Base-by-base conservation (phyloP, 2,113 vertebrate species). In the Hypomesus transpacificus region DNA sequence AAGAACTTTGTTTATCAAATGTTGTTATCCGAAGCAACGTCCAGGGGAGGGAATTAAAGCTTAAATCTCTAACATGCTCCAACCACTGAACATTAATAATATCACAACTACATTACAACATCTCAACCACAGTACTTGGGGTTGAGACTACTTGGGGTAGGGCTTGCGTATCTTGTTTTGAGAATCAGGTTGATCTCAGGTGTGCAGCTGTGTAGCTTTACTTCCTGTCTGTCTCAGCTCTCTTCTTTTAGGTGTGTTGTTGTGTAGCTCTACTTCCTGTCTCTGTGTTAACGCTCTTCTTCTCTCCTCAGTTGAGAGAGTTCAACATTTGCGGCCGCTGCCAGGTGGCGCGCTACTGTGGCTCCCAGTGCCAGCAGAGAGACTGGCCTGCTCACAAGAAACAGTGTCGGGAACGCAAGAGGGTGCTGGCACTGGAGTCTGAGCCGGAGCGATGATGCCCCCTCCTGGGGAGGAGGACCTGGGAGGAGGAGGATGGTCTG, bases 381-480 rank as follows among this genome's bases (percentile, higher is more conserved):
- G 97, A 99, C 92, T 99, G 97, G 97, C 97, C 97, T 0, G 96
- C 96, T 75, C 97, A 99, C 90, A 98, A 99, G 95, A 99, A 97
- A 76, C 97, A 97, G 88, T 99, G 97, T 81, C 96, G 96, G 0
- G 97, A 98, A 91, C 95, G 95, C 87, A 96, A 95, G 79, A 90
- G 96, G 52, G 93, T 91, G 64, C 91, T 94, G 88, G 95, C 94
- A 77, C 91, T 95, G 18, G 97, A 98, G 88, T 94, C 95, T 0
- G 97, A 98, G 79, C 97, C 97, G 0, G 97, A 99, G 53, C 97
- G 97, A 63, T 96, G 95, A 95, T 80, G 71, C 53, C 86, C 69
- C 65, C 63, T 73, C 78, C 21, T 34, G 31, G 31, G 31, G 7
- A 34, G 31, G 5, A 24, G 21, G 5, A 31, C 66, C 67, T 82